Percentiles rank a stretch among this genome's conserved stretches.
These are phyloP conservation scores for Regulus satrapa DNA, from an alignment of 2,113 vertebrate species.

Conservation along the genomic window DNA sequence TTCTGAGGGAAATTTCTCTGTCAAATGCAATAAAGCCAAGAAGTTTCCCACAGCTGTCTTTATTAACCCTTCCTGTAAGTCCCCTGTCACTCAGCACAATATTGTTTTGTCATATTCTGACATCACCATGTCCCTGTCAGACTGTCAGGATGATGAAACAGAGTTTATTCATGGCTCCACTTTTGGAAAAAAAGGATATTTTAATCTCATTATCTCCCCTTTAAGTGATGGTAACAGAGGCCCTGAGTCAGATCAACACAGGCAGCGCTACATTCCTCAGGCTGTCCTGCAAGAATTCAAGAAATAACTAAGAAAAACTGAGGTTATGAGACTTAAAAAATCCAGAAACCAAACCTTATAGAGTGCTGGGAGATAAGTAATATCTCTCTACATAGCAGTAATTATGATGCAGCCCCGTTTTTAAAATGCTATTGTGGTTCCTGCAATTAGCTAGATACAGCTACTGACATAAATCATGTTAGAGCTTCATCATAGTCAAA, in stretches of 20 bases:
- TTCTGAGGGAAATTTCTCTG: background rate
- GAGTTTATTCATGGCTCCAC: background rate
- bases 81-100: background rate
- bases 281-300: background rate
- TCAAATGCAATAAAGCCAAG: background rate
- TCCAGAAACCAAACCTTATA: accelerated
- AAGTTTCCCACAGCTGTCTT: background rate
- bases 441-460: background rate
- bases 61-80: background rate
- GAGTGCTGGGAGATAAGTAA: background rate
- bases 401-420: accelerated
- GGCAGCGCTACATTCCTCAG: background rate
- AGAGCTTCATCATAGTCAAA: background rate
- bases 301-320: background rate
- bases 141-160: background rate
- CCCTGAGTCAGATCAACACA: background rate
- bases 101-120: background rate
- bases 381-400: background rate
- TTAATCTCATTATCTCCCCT: background rate
- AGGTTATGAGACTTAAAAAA: background rate
- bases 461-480: background rate
- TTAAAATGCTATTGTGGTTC: background rate
- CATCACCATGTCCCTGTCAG: background rate
- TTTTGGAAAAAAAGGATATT: background rate
- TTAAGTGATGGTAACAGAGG: background rate